A percentile compares a stretch with the other conserved stretches of the same genome.
Conservation (phyloP, 2,888 invertebrate genomes). For the Habrosyne pyritoides region DNA sequence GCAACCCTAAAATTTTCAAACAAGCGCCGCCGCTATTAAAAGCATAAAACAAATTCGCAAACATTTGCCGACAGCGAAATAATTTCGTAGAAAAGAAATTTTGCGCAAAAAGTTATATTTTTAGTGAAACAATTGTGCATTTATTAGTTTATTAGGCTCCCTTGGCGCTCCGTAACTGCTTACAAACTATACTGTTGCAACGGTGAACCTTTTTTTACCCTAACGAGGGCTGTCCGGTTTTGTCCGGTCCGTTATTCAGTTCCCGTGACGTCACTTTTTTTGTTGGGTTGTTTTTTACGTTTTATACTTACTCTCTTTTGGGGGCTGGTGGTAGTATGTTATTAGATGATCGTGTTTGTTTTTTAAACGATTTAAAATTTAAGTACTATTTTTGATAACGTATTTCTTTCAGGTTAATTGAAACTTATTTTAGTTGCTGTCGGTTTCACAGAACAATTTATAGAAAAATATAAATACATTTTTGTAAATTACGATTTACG, state of each 20-base stretch:
- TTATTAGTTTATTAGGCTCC: conserved; percentile 3
- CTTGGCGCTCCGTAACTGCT: conserved; percentile 20
- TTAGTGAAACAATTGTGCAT: conserved; percentile 21
- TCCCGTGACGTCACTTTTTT: conserved; percentile 52
- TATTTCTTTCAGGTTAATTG: no score
- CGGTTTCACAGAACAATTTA: no score
- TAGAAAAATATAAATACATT: no score
- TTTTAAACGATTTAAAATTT: neutral
- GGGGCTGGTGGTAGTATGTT: neutral
- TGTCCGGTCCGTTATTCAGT: conserved; percentile 42
- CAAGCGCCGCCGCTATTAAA: conserved; percentile 17
- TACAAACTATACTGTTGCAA: conserved; percentile 10
- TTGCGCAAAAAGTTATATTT: conserved; percentile 56
- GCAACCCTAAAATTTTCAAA: conserved; percentile 42
- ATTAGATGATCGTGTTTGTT: neutral
- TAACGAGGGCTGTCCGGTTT: conserved; percentile 33
- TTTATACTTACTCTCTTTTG: conserved; percentile 26
- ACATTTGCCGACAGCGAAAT: conserved; percentile 26
- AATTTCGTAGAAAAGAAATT: conserved; percentile 72
- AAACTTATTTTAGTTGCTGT: no score
- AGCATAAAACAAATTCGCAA: conserved; percentile 34
- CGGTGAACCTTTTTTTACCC: conserved; percentile 29
- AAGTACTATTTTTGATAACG: neutral
- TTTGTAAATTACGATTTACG: no score
- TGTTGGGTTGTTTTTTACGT: conserved; percentile 17